Evolutionary conservation across 2,888 invertebrate genomes (phyloP).

Genomic region (Petrolisthes cinctipes): DNA sequence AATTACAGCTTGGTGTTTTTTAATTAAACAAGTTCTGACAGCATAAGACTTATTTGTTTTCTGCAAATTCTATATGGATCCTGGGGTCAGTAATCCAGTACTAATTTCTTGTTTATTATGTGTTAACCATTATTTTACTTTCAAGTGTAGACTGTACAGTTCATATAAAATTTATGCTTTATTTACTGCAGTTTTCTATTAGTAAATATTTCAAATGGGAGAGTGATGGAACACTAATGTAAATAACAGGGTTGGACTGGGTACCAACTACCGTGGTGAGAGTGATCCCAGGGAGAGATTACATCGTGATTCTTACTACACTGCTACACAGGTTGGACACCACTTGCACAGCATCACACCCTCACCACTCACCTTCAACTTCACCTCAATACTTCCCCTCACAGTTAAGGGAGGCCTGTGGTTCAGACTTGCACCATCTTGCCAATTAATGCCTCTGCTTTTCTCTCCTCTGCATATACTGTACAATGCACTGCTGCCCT

Average conservation of each 20-base stretch:
- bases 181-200: conserved; percentile 14
- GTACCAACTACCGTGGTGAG: conserved; percentile 49
- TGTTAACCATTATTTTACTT: too few relatives aligned
- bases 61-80: too few relatives aligned
- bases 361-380: not conserved
- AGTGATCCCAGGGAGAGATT: conserved; percentile 39
- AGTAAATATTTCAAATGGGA: not conserved
- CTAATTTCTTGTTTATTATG: too few relatives aligned
- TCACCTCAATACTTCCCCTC: not conserved
- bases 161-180: not conserved
- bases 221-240: conserved; percentile 26
- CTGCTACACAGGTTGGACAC: conserved; percentile 41
- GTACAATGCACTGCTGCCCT: too few relatives aligned
- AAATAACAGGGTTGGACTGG: conserved; percentile 52
- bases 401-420: not conserved
- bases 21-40: too few relatives aligned
- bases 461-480: too few relatives aligned
- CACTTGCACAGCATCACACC: conserved; percentile 13
- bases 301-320: conserved; percentile 37
- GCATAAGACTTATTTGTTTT: too few relatives aligned
- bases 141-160: too few relatives aligned
- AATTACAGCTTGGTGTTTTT: too few relatives aligned
- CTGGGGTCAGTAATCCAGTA: too few relatives aligned
- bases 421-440: not conserved
- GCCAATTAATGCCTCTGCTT: not conserved